phyloP scores from a whole-genome alignment of 2,113 vertebrate genomes.

The Triplophysa siluroides region DNA sequence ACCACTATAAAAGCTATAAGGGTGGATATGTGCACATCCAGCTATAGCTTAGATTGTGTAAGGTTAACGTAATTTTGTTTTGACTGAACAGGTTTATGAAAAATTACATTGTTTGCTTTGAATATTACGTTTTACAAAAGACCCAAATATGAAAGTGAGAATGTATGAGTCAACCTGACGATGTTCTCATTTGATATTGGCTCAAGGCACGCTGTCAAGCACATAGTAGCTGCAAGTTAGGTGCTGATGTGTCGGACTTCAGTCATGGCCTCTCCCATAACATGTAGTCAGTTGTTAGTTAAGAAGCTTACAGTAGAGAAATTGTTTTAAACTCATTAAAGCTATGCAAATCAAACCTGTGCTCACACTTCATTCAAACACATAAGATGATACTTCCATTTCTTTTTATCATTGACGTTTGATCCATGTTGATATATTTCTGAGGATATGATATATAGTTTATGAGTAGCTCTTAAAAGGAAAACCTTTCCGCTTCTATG shows the following conservation, averaged over 20 bases:
- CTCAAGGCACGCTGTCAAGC: conserved; percentile 57
- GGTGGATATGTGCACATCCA: conserved; percentile 59
- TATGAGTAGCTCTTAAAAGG: conserved; percentile 50
- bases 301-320: conserved; percentile 65
- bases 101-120: conserved; percentile 42
- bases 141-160: conserved; percentile 74
- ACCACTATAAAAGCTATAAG: conserved; percentile 56
- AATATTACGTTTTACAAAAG: conserved; percentile 43
- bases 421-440: conserved; percentile 44
- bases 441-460: conserved; percentile 46
- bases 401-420: conserved; percentile 30
- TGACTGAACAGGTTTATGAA: conserved; percentile 5
- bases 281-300: conserved; percentile 52
- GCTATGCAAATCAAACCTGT: conserved; percentile 76
- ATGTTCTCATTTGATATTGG: conserved; percentile 77
- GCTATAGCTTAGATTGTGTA: conserved; percentile 49
- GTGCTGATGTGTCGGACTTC: conserved; percentile 48
- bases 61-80: conserved; percentile 56
- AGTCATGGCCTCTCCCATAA: conserved; percentile 38
- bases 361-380: conserved; percentile 57
- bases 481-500: conserved; percentile 48
- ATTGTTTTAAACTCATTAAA: conserved; percentile 62
- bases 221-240: conserved; percentile 50
- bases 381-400: neutral
- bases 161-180: conserved; percentile 68